These are phyloP conservation scores for Antheraea mylitta DNA, from an alignment of 1,140 invertebrate species.

Conservation along the genomic window DNA sequence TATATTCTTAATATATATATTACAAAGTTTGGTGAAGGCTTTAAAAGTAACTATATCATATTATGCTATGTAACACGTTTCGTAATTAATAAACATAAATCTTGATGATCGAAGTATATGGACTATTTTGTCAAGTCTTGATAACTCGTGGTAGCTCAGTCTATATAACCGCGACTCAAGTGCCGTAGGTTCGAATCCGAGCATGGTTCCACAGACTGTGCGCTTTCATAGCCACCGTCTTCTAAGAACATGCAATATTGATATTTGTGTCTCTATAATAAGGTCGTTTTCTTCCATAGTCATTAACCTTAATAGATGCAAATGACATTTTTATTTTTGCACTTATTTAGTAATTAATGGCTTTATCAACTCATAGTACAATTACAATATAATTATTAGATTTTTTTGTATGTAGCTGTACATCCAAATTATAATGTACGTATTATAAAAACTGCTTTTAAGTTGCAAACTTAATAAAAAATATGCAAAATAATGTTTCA, in stretches of 20 bases:
- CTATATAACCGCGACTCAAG: neutral
- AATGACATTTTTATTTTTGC: conserved; percentile 46
- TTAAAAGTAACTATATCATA: too few relatives aligned
- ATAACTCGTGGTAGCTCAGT: neutral
- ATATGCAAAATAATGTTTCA: neutral
- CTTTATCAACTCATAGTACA: too few relatives aligned
- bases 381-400: neutral
- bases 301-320: conserved; percentile 31
- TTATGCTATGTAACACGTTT: too few relatives aligned
- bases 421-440: neutral
- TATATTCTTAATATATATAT: too few relatives aligned
- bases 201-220: conserved; percentile 73
- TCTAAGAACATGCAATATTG: conserved; percentile 74
- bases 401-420: too few relatives aligned
- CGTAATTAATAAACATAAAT: too few relatives aligned
- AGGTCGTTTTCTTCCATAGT: conserved; percentile 42
- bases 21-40: too few relatives aligned
- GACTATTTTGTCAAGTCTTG: neutral
- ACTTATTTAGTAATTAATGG: neutral
- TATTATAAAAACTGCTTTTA: too few relatives aligned
- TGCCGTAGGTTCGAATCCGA: conserved; percentile 44
- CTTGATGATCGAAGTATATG: too few relatives aligned
- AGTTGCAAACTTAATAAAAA: neutral
- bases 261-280: conserved; percentile 38
- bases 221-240: conserved; percentile 54